Evolutionary conservation across 2,113 vertebrate genomes (phyloP).

Genomic region (Plectropomus leopardus): DNA sequence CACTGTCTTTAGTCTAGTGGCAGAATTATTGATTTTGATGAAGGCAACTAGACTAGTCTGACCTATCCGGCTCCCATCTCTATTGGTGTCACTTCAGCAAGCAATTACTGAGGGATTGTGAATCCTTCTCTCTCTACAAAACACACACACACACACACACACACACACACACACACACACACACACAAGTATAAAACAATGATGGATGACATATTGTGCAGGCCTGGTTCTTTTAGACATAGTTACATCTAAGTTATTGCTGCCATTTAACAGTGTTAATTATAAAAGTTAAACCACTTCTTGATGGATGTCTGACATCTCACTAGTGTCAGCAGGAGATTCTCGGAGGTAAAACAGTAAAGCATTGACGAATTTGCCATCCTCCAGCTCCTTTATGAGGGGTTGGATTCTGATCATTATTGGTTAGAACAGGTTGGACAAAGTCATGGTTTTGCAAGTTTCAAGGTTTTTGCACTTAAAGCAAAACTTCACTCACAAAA

Average conservation of each 20-base stretch:
- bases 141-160: constrained; percentile 14
- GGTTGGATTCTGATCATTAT: no score
- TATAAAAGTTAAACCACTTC: constrained; percentile 29
- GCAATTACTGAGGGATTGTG: constrained; percentile 66
- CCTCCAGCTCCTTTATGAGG: no score
- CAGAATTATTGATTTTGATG: constrained; percentile 79
- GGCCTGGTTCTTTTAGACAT: constrained; percentile 53
- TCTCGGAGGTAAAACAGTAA: no score
- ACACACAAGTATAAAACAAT: constrained; percentile 43
- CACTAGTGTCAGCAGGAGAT: no score
- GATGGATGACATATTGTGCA: constrained; percentile 48
- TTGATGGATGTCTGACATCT: constrained; percentile 13
- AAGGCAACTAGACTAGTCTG: constrained; percentile 59
- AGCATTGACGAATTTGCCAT: not conserved
- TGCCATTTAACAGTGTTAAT: constrained; percentile 29
- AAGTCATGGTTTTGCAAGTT: no score
- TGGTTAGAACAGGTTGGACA: no score
- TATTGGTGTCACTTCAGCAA: constrained; percentile 66
- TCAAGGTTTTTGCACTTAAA: no score
- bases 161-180: constrained; percentile 29
- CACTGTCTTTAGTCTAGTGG: constrained; percentile 41
- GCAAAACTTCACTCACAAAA: no score
- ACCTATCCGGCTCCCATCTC: constrained; percentile 57
- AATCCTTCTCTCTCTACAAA: constrained; percentile 26
- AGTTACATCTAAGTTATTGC: constrained; percentile 33